Conservation (phyloP, 2,888 invertebrate genomes). For the Mesochorus sp. region DNA sequence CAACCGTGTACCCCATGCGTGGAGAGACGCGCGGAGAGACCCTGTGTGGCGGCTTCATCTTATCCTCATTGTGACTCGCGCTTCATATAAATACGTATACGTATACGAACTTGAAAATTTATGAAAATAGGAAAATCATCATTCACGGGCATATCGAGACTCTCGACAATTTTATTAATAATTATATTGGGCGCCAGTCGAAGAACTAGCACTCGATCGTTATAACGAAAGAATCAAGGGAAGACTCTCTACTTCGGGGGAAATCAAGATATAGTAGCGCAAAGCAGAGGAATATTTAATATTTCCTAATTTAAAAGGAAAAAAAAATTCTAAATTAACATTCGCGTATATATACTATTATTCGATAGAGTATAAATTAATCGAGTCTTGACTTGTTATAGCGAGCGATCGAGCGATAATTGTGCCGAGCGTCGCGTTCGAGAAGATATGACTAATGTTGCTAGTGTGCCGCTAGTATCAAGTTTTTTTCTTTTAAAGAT, state of each 20-base stretch:
- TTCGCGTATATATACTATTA: background rate
- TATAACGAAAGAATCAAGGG: no score
- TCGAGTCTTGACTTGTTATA: background rate
- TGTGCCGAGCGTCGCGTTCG: no score
- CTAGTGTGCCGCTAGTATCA: background rate
- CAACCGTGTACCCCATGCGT: constrained; percentile 57
- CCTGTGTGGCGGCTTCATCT: constrained; percentile 47
- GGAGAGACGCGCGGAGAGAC: constrained; percentile 24
- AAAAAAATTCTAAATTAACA: background rate
- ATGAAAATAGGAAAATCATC: background rate
- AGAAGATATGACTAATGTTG: background rate
- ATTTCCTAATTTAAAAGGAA: background rate
- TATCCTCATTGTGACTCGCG: background rate
- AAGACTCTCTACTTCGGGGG: no score
- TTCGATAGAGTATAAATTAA: background rate
- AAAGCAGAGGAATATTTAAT: no score
- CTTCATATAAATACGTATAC: background rate
- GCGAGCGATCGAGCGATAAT: no score
- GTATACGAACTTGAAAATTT: background rate
- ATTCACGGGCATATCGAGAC: no score
- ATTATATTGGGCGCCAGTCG: no score
- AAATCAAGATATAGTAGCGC: no score
- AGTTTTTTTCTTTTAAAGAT: background rate
- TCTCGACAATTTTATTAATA: no score
- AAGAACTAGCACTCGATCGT: no score